phyloP scores from a whole-genome alignment of 2,113 vertebrate species.

The Planiliza haematocheilus region DNA sequence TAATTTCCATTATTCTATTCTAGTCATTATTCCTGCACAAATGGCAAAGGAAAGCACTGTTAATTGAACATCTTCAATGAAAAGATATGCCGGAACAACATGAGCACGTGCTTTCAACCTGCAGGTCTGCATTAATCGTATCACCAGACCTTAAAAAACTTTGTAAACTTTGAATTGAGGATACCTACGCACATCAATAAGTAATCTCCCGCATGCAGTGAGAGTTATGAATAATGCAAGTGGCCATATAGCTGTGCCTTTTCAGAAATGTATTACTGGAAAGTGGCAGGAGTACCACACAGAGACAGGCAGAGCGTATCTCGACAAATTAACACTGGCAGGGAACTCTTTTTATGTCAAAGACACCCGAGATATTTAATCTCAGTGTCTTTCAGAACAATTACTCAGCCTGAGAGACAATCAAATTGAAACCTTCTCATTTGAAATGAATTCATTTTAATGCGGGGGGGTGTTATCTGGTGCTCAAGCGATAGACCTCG shows the following conservation, averaged over 20 bases:
- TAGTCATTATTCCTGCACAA: conserved; percentile 31
- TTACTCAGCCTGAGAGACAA: conserved; percentile 61
- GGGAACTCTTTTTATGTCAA: conserved; percentile 50
- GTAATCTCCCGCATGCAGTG: conserved; percentile 56
- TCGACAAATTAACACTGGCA: conserved; percentile 63
- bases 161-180: conserved; percentile 54
- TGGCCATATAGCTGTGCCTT: conserved; percentile 48
- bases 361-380: conserved; percentile 58
- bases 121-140: not conserved
- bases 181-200: conserved; percentile 69
- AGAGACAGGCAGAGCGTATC: conserved; percentile 38
- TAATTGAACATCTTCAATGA: conserved; percentile 56
- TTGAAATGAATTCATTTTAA: conserved; percentile 53
- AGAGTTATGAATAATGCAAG: conserved; percentile 72
- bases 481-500: conserved; percentile 28
- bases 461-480: conserved; percentile 15
- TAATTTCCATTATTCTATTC: too few species aligned
- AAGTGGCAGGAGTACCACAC: conserved; percentile 40
- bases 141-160: conserved; percentile 12
- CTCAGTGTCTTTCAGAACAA: conserved; percentile 58
- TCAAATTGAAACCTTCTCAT: conserved; percentile 40
- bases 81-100: conserved; percentile 4
- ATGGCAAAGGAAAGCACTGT: conserved; percentile 29
- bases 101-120: not conserved
- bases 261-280: conserved; percentile 53